A percentile compares a stretch with the other conserved stretches of the same genome.
phyloP scores from a whole-genome alignment of 2,797 vertebrate genomes.

The Margarornis squamiger region DNA sequence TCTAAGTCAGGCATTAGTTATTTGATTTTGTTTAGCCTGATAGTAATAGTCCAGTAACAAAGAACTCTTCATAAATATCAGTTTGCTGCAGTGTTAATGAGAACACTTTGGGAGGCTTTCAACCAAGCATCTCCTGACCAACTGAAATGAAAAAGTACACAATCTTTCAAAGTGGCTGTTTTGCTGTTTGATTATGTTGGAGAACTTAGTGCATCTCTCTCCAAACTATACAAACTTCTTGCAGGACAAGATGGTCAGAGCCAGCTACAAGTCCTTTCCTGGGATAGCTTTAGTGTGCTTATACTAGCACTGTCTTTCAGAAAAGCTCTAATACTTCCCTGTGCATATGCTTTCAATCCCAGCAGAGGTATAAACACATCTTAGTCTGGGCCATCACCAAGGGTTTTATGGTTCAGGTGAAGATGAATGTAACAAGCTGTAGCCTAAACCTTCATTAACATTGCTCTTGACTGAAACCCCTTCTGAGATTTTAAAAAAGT shows the following conservation, averaged over 20 bases:
- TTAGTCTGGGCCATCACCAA: neutral
- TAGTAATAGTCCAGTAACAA: neutral
- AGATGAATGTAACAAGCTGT: neutral
- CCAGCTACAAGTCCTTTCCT: neutral
- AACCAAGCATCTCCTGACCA: neutral
- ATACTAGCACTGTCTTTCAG: neutral
- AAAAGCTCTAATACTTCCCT: neutral
- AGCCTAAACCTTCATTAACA: neutral
- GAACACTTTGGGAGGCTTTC: neutral
- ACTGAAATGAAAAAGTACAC: neutral
- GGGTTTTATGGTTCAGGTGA: slow-evolving; percentile 11
- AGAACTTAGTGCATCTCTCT: neutral
- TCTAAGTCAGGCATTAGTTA: neutral
- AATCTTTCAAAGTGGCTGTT: neutral
- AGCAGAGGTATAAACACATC: neutral
- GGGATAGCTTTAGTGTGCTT: neutral
- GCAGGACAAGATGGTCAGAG: neutral
- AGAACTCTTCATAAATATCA: neutral
- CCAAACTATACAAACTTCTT: neutral
- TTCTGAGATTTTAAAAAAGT: slow-evolving; percentile 20
- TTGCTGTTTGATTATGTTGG: neutral
- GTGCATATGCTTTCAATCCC: neutral
- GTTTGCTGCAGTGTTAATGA: neutral
- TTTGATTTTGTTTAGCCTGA: neutral
- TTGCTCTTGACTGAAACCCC: neutral